Evolutionary conservation across 1,140 invertebrate species (phyloP).

Genomic region (Drosophila quadrilineata): DNA sequence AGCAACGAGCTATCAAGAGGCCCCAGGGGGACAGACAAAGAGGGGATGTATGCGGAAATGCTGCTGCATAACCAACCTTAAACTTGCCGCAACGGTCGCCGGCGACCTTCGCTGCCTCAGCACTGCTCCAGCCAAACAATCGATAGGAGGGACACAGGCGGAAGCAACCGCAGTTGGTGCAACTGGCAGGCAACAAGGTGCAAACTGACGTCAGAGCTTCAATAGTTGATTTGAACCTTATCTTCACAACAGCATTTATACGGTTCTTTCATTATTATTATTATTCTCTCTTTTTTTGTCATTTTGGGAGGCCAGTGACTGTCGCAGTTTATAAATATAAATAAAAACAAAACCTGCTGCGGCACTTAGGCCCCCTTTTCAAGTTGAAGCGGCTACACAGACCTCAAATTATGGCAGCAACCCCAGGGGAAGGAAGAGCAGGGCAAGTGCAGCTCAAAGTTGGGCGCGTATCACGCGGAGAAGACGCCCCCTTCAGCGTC

Average conservation of each 20-base stretch:
- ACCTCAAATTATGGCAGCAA: no score
- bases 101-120: background rate
- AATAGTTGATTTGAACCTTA: no score
- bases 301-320: background rate
- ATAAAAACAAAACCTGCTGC: constrained; percentile 31
- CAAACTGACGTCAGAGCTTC: constrained; percentile 35
- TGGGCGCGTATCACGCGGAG: no score
- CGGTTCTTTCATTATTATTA: background rate
- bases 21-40: background rate
- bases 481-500: no score
- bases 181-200: no score
- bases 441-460: no score
- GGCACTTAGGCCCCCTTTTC: constrained; percentile 11
- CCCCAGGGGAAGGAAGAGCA: background rate
- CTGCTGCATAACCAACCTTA: constrained; percentile 42
- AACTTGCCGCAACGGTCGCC: no score
- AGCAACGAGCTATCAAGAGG: constrained; percentile 21
- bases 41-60: constrained; percentile 9
- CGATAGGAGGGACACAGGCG: constrained; percentile 19
- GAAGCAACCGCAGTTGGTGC: no score
- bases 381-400: background rate
- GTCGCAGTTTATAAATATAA: constrained; percentile 9
- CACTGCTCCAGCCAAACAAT: constrained; percentile 6
- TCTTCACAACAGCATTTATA: no score
- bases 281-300: background rate